These are phyloP conservation scores for Dryobates pubescens DNA, from an alignment of 2,797 vertebrate genomes.

Conservation along the genomic window DNA sequence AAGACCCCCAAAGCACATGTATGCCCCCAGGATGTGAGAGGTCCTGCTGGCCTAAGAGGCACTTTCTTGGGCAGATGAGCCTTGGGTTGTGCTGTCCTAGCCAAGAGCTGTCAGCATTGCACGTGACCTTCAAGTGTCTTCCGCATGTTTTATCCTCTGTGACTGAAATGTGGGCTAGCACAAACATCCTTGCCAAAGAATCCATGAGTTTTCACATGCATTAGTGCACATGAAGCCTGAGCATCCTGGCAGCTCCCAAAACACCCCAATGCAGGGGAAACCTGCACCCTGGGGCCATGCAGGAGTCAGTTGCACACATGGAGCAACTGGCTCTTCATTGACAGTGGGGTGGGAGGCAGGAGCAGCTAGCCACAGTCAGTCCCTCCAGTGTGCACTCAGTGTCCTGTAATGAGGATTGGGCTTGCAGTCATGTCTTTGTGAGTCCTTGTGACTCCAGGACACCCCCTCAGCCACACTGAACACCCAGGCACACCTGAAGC, in stretches of 20 bases:
- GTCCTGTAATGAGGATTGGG: background rate
- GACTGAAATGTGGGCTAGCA: background rate
- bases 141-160: background rate
- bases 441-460: background rate
- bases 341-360: background rate
- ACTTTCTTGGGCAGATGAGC: background rate
- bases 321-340: background rate
- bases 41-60: background rate
- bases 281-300: rapidly evolving
- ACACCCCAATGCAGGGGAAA: rapidly evolving
- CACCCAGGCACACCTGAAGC: background rate
- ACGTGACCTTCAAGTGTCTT: background rate
- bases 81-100: background rate
- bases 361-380: background rate
- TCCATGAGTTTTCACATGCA: background rate
- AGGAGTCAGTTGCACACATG: background rate
- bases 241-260: background rate
- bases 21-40: background rate
- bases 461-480: background rate
- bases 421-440: background rate
- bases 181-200: background rate
- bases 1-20: background rate
- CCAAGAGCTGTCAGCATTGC: background rate
- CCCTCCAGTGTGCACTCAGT: background rate
- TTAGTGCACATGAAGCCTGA: background rate